These are phyloP conservation scores for Drosophila fungiperda DNA, from an alignment of 2,888 invertebrate species.

Conservation along the genomic window DNA sequence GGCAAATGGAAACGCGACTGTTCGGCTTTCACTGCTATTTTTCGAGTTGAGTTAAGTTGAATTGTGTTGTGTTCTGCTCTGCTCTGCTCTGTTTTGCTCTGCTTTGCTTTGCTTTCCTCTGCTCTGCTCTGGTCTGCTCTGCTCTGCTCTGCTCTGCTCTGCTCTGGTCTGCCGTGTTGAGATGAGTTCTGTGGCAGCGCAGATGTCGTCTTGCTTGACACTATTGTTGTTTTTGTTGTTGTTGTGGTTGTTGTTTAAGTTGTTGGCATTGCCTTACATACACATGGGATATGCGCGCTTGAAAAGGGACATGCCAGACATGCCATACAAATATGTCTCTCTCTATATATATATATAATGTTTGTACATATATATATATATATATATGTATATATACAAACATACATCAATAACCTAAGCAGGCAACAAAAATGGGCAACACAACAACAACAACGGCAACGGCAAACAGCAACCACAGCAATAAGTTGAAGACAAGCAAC, in stretches of 20 bases:
- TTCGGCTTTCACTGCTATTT: conserved; percentile 47
- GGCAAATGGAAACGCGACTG: conserved; percentile 15
- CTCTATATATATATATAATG: conserved; percentile 1
- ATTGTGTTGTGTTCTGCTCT: conserved; percentile 62
- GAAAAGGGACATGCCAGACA: conserved; percentile 67
- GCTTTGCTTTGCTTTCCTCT: neutral
- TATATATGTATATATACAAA: conserved; percentile 2
- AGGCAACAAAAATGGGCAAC: conserved; percentile 38
- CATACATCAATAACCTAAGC: conserved; percentile 47
- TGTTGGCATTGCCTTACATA: conserved; percentile 45
- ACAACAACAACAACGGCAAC: conserved; percentile 35
- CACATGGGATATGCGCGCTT: conserved; percentile 71
- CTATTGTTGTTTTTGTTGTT: neutral
- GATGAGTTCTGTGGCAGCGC: conserved; percentile 70
- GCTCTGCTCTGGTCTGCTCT: conserved; percentile 39
- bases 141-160: conserved; percentile 8
- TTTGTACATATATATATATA: neutral
- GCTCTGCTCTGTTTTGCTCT: conserved; percentile 6
- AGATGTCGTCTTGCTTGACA: conserved; percentile 53
- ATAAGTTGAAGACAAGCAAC: conserved; percentile 65
- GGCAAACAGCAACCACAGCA: conserved; percentile 22
- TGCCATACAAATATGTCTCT: neutral
- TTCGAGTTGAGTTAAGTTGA: conserved; percentile 73
- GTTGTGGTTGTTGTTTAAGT: neutral
- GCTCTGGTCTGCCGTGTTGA: conserved; percentile 32